Conservation (phyloP, 2,113 vertebrate species). For the Castor canadensis region DNA sequence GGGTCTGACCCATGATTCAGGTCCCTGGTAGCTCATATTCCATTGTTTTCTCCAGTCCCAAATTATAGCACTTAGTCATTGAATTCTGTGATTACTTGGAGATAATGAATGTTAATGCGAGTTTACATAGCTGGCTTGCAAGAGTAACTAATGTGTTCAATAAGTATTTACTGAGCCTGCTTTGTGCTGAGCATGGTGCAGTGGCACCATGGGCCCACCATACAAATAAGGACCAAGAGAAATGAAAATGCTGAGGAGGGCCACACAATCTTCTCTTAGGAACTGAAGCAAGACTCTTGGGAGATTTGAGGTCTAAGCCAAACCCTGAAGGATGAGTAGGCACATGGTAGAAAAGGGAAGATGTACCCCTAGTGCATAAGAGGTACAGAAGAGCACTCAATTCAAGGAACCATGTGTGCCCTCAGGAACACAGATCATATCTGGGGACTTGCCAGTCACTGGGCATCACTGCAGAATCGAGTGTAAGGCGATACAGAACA, state of each 20-base stretch:
- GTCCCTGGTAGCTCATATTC: neutral
- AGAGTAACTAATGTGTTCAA: neutral
- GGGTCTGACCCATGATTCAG: neutral
- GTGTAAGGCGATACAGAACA: neutral
- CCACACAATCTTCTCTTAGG: neutral
- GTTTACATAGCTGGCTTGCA: neutral
- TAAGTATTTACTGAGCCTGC: neutral
- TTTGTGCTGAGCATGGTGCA: neutral
- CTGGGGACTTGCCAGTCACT: neutral
- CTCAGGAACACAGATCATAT: neutral
- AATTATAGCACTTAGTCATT: neutral
- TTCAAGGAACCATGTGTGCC: neutral
- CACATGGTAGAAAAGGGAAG: neutral
- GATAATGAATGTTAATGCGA: neutral
- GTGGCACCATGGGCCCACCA: fast-evolving
- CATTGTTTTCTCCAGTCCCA: neutral
- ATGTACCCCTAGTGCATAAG: neutral
- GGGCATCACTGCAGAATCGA: neutral
- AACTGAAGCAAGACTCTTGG: neutral
- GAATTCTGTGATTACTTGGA: neutral
- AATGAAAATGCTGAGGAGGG: neutral
- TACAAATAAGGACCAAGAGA: neutral
- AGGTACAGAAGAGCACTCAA: neutral
- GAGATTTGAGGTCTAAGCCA: neutral
- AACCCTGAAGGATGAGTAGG: neutral